Evolutionary conservation across 2,113 vertebrate species (phyloP), one percentile per base, ranked within the genome.

Genomic region (Epinephelus cyanopodus): DNA sequence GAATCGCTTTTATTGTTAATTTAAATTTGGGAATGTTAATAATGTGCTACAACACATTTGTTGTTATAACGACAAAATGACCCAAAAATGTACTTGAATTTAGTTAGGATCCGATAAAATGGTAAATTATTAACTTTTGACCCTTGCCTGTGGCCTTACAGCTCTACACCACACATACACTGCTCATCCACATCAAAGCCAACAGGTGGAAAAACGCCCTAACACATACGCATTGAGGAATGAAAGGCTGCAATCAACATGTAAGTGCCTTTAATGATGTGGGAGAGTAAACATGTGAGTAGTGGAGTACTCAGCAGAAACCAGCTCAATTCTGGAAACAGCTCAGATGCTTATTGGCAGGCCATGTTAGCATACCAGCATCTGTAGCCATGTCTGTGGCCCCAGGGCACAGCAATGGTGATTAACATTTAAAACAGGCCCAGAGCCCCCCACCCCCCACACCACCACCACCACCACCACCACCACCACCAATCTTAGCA

Each of bases 331-430:
- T 70, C 58, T 61, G 64, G 58, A 76, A 88, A 63, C 62, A 13
- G 57, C 63, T 77, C 29, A 50, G 74, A 93, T 93, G 93, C 87
- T 92, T 93, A 93, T 93, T 94, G 89, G 82, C 66, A 12, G 2
- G 10, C 63, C 0, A 15, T 25, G 45, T 90, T 88, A 90, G 75
- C 87, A 92, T 90, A 80, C 71, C 39, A 69, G 79, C 62, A 84
- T 73, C 64, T 82, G 48, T 50, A 76, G 63, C 60, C n/a, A 6
- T 89, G 91, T 91, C 91, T 92, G 85, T 9, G 6, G 83, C 89
- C 86, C 42, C 2, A 0, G 58, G 90, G 64, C 53, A 75, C 65
- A 47, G 67, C 56, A 68, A 42, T 0, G 2, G 52, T 58, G 64
- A 86, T 88, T 90, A 91, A 62, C 89, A 92, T 87, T 82, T 92